Evolutionary conservation across 2,113 vertebrate species (phyloP).

Genomic region (Muntiacus reevesi): DNA sequence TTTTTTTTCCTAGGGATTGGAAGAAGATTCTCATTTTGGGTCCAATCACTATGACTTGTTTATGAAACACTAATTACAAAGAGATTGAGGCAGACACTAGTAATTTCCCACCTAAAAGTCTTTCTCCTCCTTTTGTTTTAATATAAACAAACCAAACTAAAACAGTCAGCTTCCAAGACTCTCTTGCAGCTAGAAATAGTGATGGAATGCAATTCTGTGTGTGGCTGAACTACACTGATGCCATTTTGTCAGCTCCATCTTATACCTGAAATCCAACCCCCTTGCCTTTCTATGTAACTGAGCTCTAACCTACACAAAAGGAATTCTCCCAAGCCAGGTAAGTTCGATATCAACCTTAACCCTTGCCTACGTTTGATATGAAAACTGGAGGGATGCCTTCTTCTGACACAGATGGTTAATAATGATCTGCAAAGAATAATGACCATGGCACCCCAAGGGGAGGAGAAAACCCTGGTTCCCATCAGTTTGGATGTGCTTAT

Average conservation of each 20-base stretch:
- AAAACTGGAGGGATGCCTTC: neutral
- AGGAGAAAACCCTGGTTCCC: neutral
- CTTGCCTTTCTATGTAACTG: neutral
- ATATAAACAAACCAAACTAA: neutral
- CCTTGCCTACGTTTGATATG: neutral
- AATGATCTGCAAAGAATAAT: neutral
- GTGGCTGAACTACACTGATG: neutral
- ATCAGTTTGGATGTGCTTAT: neutral
- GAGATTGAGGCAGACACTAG: neutral
- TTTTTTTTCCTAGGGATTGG: accelerated
- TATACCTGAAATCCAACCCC: neutral
- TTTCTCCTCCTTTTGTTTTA: neutral
- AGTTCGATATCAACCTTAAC: neutral
- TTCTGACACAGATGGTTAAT: neutral
- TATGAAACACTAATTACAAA: neutral
- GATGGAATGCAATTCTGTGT: neutral
- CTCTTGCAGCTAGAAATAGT: neutral
- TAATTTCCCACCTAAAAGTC: neutral
- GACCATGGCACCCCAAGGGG: neutral
- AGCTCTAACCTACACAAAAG: neutral
- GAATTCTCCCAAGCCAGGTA: neutral
- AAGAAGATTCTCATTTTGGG: neutral
- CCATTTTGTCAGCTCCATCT: neutral
- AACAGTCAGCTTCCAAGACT: neutral
- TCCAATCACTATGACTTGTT: neutral